These are phyloP conservation scores for Brachypterus glaber DNA, from an alignment of 2,888 invertebrate genomes.

Conservation along the genomic window DNA sequence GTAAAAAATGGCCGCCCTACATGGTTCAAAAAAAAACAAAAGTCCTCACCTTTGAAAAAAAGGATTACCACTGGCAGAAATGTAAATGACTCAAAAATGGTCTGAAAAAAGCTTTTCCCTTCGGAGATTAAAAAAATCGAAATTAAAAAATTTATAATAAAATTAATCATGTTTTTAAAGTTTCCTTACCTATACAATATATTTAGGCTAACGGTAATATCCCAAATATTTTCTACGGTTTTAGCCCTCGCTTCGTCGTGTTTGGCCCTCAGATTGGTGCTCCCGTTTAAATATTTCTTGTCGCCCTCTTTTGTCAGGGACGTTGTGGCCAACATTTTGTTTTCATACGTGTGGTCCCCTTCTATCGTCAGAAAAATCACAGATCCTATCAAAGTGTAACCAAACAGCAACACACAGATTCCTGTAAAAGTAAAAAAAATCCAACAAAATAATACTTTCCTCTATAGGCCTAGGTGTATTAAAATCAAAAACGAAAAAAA, in stretches of 20 bases:
- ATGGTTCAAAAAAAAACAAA: too few species aligned
- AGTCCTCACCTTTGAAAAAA: too few species aligned
- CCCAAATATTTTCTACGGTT: slow-evolving; percentile 85
- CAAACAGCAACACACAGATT: slow-evolving; percentile 71
- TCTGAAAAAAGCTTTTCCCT: too few species aligned
- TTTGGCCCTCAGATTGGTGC: slow-evolving; percentile 38
- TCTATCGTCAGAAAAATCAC: slow-evolving; percentile 81
- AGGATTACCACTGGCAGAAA: too few species aligned
- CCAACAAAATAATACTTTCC: too few species aligned
- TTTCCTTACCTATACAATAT: slow-evolving; percentile 66
- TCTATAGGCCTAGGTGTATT: too few species aligned
- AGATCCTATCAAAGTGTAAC: slow-evolving; percentile 65
- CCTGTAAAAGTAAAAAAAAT: slow-evolving; percentile 37
- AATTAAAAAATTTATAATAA: too few species aligned
- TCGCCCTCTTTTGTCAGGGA: slow-evolving; percentile 33
- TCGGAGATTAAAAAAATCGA: too few species aligned
- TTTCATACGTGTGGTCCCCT: slow-evolving; percentile 52
- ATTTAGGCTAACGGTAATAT: slow-evolving; percentile 78
- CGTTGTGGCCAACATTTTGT: slow-evolving; percentile 51
- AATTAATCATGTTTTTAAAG: too few species aligned
- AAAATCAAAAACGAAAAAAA: too few species aligned
- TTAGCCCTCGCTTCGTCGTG: slow-evolving; percentile 52
- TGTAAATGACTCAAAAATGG: too few species aligned
- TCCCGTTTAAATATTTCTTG: slow-evolving; percentile 33
- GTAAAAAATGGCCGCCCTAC: too few species aligned